Evolutionary conservation across 2,888 invertebrate genomes (phyloP), one percentile per base, ranked within the genome.

Genomic region (Biston betularia): DNA sequence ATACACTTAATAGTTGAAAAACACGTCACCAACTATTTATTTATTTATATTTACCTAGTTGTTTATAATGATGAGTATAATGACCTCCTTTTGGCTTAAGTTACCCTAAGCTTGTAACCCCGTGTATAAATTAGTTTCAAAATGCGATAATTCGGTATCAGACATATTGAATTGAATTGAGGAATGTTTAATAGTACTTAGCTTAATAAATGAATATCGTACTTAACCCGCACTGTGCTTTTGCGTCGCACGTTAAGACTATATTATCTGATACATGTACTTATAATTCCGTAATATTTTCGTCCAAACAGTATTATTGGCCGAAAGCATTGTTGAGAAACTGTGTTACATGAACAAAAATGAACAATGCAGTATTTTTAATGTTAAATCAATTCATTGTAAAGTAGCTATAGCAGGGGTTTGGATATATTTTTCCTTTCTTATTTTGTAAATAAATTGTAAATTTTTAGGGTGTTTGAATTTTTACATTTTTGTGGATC

Each of bases 371-470:
- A 90, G 89, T 91, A 90, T 92, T 90, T 60, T 85, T 86, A 86
- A 82, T 81, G 77, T 82, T 83, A 86, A 82, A 82, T 76, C 78
- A 75, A 74, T 82, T 80, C 85, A 83, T 77, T 83, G 79, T 86
- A 81, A 76, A 33, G 82, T 87, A 89, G 38, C 38, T 38, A 38
- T 38, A 38, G 38, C 9, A 38, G 81, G 80, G 84, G 90, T 54
- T 92, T 92, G 85, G 88, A 91, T 85, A 87, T 85, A 83, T 87
- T 87, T 90, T 87, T 82, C 55, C 68, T 79, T 75, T 38, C 38
- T 52, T 54, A 82, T 86, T 90, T 88, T 93, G 91, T 93, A 93
- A 83, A 92, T 92, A 91, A n/a, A 83, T 84, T 93, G 93, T 93
- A 93, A 84, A 92, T 89, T 89, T 88, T 79, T 93, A 92, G 88